Evolutionary conservation across 2,888 invertebrate species (phyloP).

Genomic region (Tribolium freemani): DNA sequence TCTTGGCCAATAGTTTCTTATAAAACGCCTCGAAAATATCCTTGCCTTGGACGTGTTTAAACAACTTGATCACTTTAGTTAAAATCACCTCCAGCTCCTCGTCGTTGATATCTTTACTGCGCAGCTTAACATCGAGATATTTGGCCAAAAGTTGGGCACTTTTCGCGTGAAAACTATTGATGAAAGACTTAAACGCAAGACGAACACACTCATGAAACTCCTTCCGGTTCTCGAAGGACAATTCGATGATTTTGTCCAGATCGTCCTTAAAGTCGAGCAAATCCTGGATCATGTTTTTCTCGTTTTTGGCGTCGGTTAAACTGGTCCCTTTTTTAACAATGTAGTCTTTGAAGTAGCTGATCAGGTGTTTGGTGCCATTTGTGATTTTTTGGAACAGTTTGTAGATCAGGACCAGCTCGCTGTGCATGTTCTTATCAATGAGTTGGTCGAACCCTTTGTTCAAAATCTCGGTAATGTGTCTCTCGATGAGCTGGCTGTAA

Average conservation of each 20-base stretch:
- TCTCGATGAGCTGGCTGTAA: constrained; percentile 90
- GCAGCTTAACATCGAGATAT: constrained; percentile 94
- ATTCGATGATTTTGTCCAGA: constrained; percentile 89
- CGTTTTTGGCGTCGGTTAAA: constrained; percentile 95
- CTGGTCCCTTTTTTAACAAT: constrained; percentile 95
- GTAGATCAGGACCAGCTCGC: constrained; percentile 89
- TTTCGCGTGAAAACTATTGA: constrained; percentile 96
- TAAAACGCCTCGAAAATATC: constrained; percentile 99
- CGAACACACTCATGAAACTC: constrained; percentile 88
- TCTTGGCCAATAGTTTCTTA: constrained; percentile 96
- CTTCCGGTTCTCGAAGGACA: constrained; percentile 91
- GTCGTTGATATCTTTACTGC: constrained; percentile 95
- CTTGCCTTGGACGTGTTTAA: constrained; percentile 98
- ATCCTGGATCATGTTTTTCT: constrained; percentile 93
- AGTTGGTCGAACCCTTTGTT: constrained; percentile 91
- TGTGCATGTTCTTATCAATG: constrained; percentile 87
- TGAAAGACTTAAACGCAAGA: constrained; percentile 96
- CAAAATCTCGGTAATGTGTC: constrained; percentile 87
- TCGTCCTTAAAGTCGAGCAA: constrained; percentile 96
- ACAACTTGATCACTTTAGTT: constrained; percentile 97
- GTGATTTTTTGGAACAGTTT: constrained; percentile 87
- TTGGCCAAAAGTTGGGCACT: constrained; percentile 98
- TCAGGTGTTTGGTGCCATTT: constrained; percentile 88
- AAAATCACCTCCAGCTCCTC: constrained; percentile 93
- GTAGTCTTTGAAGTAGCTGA: constrained; percentile 88